Conservation (phyloP, 2,113 vertebrate species). For the Euleptes europaea region DNA sequence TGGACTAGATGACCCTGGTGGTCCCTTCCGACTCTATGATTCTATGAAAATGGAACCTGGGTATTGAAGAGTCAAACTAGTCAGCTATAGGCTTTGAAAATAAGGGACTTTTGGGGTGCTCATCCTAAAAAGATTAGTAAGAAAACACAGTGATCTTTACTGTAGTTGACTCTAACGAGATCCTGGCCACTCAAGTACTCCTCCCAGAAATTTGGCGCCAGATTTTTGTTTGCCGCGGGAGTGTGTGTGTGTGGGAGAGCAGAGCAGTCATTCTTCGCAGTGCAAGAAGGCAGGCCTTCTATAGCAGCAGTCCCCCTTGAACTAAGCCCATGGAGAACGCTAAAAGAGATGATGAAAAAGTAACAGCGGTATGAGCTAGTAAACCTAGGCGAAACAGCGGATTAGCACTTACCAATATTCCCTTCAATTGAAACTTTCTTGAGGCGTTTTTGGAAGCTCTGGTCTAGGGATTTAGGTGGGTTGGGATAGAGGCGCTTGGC, state of each 20-base stretch:
- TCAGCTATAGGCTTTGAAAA: background rate
- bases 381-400: background rate
- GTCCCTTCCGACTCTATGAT: too few species aligned
- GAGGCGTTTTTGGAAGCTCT: constrained; percentile 72
- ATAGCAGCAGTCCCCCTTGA: background rate
- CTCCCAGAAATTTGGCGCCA: background rate
- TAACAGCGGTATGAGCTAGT: background rate
- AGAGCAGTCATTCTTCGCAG: background rate
- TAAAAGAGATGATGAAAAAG: background rate
- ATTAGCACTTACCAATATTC: constrained; percentile 80
- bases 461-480: constrained; percentile 42
- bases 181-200: background rate
- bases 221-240: background rate
- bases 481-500: constrained; percentile 73
- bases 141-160: background rate
- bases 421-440: constrained; percentile 84
- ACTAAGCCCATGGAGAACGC: background rate
- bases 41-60: background rate
- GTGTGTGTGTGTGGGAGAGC: background rate
- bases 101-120: background rate
- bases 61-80: too few species aligned
- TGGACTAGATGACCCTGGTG: too few species aligned
- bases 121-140: background rate
- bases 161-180: background rate
- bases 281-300: background rate